Evolutionary conservation across 2,113 vertebrate species (phyloP), one percentile per base, ranked within the genome.

Genomic region (Oxyura jamaicensis): DNA sequence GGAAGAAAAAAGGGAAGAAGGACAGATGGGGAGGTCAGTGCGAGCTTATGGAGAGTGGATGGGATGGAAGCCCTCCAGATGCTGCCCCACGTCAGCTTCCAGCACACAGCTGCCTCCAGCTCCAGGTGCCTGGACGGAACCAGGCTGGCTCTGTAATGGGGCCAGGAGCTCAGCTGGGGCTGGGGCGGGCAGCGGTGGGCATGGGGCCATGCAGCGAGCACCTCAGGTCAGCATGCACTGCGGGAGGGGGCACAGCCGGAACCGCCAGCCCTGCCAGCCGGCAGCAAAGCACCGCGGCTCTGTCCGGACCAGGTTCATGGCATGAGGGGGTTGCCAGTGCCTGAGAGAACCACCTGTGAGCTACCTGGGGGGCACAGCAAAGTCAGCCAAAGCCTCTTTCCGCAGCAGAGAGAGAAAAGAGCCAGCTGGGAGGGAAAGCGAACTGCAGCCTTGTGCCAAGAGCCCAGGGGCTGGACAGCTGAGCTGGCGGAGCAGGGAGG

Each of bases 361-460:
- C 93, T 83, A 84, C 83, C 91, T 91, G 92, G 20, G 69, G 82
- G 95, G 73, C 11, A 8, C 95, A 71, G 91, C 80, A 87, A 42
- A 79, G 77, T 11, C 94, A 96, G 96, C 93, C 95, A 96, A 94
- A 97, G 92, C 94, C 90, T 97, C 93, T 95, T 96, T 86, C 91
- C 6, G 1, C 84, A 94, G 94, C 94, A 91, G 31, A 94, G 88
- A 96, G 83, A 97, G 91, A 94, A 95, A 96, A 96, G 94, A 97
- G 95, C 88, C 53, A 97, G 91, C 88, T 78, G 90, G 93, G 82
- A 94, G 90, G 86, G 91, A 63, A 96, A 96, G 95, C 93, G 2
- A 91, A 67, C 76, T 46, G 88, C 73, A 91, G 83, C 94, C 76
- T 55, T 35, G 74, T 4, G 3, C 91, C 8, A 60, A 89, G 69